Base-by-base conservation (phyloP, 2,888 invertebrate genomes). In the Tenthredo mesomela region DNA sequence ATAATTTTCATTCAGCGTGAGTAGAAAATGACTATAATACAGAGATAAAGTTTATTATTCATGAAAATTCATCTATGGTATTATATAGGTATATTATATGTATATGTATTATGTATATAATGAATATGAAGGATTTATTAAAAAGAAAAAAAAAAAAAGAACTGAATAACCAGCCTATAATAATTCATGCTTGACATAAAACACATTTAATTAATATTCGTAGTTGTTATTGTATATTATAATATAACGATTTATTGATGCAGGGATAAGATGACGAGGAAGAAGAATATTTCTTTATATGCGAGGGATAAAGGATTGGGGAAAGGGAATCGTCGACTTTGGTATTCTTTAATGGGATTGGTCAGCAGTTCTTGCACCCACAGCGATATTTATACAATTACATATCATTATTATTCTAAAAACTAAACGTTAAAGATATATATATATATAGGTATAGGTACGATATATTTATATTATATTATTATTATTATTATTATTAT, bases 281-380 rank as follows among this genome's bases (percentile, higher is more conserved):
- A 29, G 15, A 40, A 70, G 70, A 37, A 15, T 40, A 12, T 70
- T n/a, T 70, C n/a, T 15, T 15, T 7, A 40, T 3, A 9, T 7
- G n/a, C 37, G 10, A 7, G 37, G 40, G 15, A n/a, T n/a, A n/a
- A 71, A 37, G 37, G n/a, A 40, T 37, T 37, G 25, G 43, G 43
- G 18, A 15, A 43, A 73, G 21, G n/a, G 40, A n/a, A 6, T 50
- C 9, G 2, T 50, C 9, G 21, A 47, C 75, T 75, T 75, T 75
- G 75, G 75, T 75, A 75, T 47, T 29, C 12, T 25, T 18, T 50
- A 33, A 21, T 40, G 33, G 77, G 33, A 18, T 77, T 77, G 77
- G 77, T 77, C 77, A 77, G 43, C 50, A 77, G 54, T 77, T 77
- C 54, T 77, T 33, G 77, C 77, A 77, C 77, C 77, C 77, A 77